Evolutionary conservation across 2,888 invertebrate genomes (phyloP).

Genomic region (Xestobium rufovillosum): DNA sequence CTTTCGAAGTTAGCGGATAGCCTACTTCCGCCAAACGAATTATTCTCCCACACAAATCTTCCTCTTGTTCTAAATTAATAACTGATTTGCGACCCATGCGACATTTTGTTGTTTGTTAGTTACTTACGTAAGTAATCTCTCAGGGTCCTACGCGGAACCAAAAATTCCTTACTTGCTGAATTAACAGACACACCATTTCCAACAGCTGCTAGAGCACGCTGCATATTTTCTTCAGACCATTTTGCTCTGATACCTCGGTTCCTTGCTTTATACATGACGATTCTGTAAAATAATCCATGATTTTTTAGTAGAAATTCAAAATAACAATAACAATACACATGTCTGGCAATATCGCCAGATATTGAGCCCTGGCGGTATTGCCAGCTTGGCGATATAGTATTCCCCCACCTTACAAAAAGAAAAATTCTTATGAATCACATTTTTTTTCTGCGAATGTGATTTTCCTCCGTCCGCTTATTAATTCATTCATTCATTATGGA

Average conservation of each 20-base stretch:
- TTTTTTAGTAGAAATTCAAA: no score
- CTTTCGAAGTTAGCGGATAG: slow-evolving; percentile 13
- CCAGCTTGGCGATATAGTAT: no score
- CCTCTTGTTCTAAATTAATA: slow-evolving; percentile 13
- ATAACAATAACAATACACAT: no score
- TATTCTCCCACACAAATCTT: slow-evolving; percentile 19
- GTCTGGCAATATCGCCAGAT: no score
- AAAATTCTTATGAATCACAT: no score
- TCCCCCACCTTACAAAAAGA: no score
- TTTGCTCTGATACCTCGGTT: slow-evolving; percentile 12
- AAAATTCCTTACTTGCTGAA: slow-evolving; percentile 11
- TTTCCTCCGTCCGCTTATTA: no score
- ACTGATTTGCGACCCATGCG: slow-evolving; percentile 13
- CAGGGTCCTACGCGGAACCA: slow-evolving; percentile 10
- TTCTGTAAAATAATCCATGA: no score
- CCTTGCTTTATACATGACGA: slow-evolving; percentile 12
- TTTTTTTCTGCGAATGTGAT: no score
- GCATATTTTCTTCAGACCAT: slow-evolving; percentile 11
- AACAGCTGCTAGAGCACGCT: slow-evolving; percentile 14
- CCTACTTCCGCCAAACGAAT: slow-evolving; percentile 16
- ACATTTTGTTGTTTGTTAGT: slow-evolving; percentile 3
- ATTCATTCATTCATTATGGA: no score
- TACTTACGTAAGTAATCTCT: slow-evolving; percentile 7
- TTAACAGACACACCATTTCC: slow-evolving; percentile 12
- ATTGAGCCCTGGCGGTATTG: no score